phyloP scores from a whole-genome alignment of 64 coral and sea anemone species.

The Porites australiensis region DNA sequence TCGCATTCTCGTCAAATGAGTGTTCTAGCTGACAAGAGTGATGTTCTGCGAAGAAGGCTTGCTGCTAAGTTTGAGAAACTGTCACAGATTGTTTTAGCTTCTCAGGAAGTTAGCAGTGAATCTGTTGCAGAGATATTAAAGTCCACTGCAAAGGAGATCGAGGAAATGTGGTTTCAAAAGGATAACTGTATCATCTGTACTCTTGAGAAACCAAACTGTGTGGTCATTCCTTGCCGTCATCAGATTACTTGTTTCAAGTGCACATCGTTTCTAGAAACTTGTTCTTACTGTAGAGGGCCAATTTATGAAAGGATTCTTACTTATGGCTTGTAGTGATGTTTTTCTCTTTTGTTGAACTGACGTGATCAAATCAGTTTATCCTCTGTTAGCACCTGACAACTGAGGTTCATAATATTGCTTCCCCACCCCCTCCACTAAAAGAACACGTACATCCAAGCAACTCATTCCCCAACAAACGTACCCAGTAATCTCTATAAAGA shows the following conservation, averaged over 20 bases:
- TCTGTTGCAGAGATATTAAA: conserved; percentile 22
- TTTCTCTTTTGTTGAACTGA: too few species aligned
- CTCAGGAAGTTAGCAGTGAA: background rate
- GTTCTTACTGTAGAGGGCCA: conserved; percentile 55
- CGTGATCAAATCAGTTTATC: too few species aligned
- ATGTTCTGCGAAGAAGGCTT: conserved; percentile 51
- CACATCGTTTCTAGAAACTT: conserved; percentile 26
- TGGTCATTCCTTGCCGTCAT: conserved; percentile 64
- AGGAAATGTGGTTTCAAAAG: conserved; percentile 74
- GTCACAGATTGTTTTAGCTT: conserved; percentile 50
- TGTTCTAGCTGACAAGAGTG: conserved; percentile 62
- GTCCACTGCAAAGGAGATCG: conserved; percentile 41
- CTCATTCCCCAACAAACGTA: too few species aligned
- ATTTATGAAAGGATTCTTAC: conserved; percentile 65
- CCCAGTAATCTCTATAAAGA: too few species aligned
- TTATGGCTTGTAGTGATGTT: conserved; percentile 39
- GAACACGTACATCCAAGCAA: too few species aligned
- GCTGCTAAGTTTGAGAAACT: conserved; percentile 66
- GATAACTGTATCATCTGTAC: conserved; percentile 73
- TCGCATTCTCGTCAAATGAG: conserved; percentile 49
- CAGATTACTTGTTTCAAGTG: conserved; percentile 70
- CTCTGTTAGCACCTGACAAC: too few species aligned
- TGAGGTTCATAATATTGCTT: too few species aligned
- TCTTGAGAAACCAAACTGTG: conserved; percentile 74
- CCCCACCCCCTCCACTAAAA: too few species aligned